phyloP scores from a whole-genome alignment of 2,797 vertebrate genomes.

The Coccyzus lansbergi region DNA sequence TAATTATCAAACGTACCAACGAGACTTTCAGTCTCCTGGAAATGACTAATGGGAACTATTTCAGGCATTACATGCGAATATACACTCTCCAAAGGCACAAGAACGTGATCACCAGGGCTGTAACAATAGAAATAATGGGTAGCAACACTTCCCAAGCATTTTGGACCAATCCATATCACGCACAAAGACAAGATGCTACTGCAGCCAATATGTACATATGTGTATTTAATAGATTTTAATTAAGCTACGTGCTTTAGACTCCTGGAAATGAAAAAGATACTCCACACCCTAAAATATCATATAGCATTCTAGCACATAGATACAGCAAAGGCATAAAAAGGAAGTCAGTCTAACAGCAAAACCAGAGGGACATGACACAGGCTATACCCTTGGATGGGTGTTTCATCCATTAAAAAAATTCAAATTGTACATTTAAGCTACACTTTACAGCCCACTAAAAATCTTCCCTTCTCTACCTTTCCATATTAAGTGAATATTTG shows the following conservation, averaged over 20 bases:
- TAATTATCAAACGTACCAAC: neutral
- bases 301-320: neutral
- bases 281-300: neutral
- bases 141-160: neutral
- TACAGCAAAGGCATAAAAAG: neutral
- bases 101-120: neutral
- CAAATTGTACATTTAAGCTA: neutral
- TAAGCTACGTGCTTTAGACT: neutral
- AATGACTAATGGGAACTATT: slow-evolving; percentile 8
- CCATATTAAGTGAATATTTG: neutral
- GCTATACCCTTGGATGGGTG: neutral
- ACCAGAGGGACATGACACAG: neutral
- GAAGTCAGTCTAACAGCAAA: neutral
- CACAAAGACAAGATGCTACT: neutral
- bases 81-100: neutral
- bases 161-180: neutral
- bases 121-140: neutral
- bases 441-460: neutral
- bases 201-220: neutral
- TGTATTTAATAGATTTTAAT: neutral
- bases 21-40: slow-evolving; percentile 15
- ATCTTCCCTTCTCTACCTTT: neutral
- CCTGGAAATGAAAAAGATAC: neutral
- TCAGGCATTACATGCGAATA: slow-evolving; percentile 10
- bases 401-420: neutral